phyloP scores from a whole-genome alignment of 35 echinoderm and acorn worm genomes.

The Apostichopus parvimensis region DNA sequence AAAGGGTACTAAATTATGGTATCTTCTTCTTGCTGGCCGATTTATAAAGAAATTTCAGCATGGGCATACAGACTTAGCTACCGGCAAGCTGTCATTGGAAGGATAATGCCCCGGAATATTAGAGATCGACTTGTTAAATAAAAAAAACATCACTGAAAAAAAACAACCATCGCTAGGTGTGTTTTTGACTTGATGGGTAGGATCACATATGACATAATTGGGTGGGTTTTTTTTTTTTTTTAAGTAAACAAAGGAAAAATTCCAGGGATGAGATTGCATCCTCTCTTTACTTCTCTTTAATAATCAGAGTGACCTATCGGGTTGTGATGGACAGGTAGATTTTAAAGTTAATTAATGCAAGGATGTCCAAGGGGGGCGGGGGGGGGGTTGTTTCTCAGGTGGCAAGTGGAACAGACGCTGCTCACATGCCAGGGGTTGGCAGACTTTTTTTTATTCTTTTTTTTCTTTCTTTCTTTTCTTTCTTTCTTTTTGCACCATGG shows the following conservation, averaged over 20 bases:
- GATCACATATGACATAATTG: neutral
- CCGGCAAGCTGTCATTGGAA: neutral
- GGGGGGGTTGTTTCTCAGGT: too few relatives aligned
- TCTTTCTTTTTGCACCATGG: too few relatives aligned
- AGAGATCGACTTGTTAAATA: too few relatives aligned
- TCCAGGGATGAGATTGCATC: neutral
- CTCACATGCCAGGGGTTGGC: neutral
- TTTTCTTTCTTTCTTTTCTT: neutral
- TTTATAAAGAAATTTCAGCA: too few relatives aligned
- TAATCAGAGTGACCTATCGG: neutral
- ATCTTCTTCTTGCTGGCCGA: neutral
- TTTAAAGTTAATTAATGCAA: too few relatives aligned
- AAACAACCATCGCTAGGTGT: neutral
- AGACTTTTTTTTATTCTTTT: neutral
- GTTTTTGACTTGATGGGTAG: neutral
- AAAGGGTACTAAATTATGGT: conserved; percentile 20
- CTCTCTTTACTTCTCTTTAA: neutral
- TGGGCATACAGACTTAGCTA: too few relatives aligned
- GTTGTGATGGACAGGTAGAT: neutral
- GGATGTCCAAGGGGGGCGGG: too few relatives aligned
- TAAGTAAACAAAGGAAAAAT: neutral
- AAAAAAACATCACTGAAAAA: too few relatives aligned
- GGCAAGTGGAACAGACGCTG: too few relatives aligned
- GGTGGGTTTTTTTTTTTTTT: neutral
- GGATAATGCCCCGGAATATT: neutral